A percentile compares a stretch with the other conserved stretches of the same genome.
These are phyloP conservation scores for Neoascia interrupta DNA, from an alignment of 2,888 invertebrate genomes.

Conservation along the genomic window DNA sequence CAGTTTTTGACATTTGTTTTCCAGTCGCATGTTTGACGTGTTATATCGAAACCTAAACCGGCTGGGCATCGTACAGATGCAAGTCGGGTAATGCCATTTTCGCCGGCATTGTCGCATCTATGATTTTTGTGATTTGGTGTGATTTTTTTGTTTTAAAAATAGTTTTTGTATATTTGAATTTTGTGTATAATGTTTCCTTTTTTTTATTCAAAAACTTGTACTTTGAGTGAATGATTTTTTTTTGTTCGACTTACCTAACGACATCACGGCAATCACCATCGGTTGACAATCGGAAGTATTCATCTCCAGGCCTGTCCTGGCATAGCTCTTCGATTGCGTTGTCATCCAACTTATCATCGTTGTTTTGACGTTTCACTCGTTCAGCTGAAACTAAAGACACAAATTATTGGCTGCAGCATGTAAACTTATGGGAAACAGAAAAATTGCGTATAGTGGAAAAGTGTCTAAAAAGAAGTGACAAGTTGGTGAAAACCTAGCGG, in stretches of 20 bases:
- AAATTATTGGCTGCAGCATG: constrained; percentile 5
- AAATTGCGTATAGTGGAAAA: not conserved
- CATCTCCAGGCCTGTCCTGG: constrained; percentile 92
- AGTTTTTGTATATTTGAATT: constrained; percentile 6
- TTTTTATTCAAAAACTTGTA: too few species aligned
- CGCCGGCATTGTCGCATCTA: constrained; percentile 95
- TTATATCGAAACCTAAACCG: constrained; percentile 95
- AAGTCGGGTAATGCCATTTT: constrained; percentile 91
- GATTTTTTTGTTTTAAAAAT: constrained; percentile 42
- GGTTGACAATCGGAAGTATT: constrained; percentile 92
- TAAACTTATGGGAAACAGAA: constrained; percentile 1
- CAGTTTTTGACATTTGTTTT: constrained; percentile 98
- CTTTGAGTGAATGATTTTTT: constrained; percentile 8
- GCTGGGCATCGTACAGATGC: constrained; percentile 94
- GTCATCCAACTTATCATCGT: constrained; percentile 82
- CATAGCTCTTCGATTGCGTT: constrained; percentile 91
- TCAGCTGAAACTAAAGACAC: constrained; percentile 80
- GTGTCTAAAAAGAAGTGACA: constrained; percentile 4
- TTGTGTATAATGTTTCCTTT: constrained; percentile 22
- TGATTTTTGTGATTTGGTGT: constrained; percentile 58
- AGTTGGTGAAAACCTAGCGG: too few species aligned
- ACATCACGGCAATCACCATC: constrained; percentile 96
- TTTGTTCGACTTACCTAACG: constrained; percentile 85
- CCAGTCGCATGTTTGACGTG: constrained; percentile 97
- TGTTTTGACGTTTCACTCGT: constrained; percentile 85